Evolutionary conservation across 2,113 vertebrate species (phyloP).

Genomic region (Dicentrarchus labrax): DNA sequence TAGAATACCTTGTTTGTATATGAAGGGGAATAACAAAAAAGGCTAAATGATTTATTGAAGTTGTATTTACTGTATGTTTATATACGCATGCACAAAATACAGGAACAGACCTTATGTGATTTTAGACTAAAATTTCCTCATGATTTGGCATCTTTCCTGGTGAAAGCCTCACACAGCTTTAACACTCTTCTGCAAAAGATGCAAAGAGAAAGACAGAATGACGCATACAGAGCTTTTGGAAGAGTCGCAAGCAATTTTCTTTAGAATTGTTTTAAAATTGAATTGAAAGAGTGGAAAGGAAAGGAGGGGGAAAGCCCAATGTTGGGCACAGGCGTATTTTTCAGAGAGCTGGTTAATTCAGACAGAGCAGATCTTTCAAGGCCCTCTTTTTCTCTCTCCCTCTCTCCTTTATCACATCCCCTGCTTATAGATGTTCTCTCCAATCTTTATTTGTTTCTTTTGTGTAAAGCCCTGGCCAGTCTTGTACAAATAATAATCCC

Average conservation of each 20-base stretch:
- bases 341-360: slow-evolving; percentile 82
- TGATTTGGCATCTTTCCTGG: slow-evolving; percentile 68
- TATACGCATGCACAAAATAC: slow-evolving; percentile 20
- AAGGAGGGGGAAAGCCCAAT: slow-evolving; percentile 44
- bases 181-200: slow-evolving; percentile 27
- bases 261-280: slow-evolving; percentile 84
- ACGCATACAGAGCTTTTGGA: slow-evolving; percentile 49
- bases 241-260: slow-evolving; percentile 73
- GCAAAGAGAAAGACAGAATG: slow-evolving; percentile 41
- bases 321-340: slow-evolving; percentile 79
- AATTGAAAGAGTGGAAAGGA: slow-evolving; percentile 68
- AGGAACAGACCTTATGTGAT: slow-evolving; percentile 56
- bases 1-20: slow-evolving; percentile 20
- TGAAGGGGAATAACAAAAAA: slow-evolving; percentile 55
- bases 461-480: slow-evolving; percentile 89
- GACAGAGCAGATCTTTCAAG: slow-evolving; percentile 86
- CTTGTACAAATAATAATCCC: slow-evolving; percentile 96
- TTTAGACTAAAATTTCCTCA: slow-evolving; percentile 70
- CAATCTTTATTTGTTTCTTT: slow-evolving; percentile 92
- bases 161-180: slow-evolving; percentile 44
- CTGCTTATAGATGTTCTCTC: slow-evolving; percentile 91
- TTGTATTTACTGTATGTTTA: neutral
- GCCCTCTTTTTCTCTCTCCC: slow-evolving; percentile 68
- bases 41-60: neutral
- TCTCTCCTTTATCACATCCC: slow-evolving; percentile 87